Evolutionary conservation across 2,113 vertebrate genomes (phyloP).

Genomic region (Saguinus midas): DNA sequence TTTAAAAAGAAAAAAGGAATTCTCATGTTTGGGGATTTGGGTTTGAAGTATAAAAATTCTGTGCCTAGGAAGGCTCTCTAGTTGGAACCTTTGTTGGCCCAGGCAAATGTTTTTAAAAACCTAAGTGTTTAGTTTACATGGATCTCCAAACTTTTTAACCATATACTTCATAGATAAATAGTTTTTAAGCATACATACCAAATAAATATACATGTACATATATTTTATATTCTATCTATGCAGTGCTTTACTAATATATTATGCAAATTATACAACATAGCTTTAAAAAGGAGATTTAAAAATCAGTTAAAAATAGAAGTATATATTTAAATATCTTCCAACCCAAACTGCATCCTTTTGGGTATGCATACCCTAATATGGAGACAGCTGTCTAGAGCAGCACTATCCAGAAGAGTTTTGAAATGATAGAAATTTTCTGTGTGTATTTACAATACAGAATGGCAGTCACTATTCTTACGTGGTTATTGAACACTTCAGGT

Average conservation of each 20-base stretch:
- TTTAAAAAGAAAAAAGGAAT: slow-evolving; percentile 84
- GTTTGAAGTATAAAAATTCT: slow-evolving; percentile 69
- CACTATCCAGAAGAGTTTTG: neutral
- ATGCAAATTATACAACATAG: neutral
- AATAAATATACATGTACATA: neutral
- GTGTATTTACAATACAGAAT: neutral
- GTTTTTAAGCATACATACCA: neutral
- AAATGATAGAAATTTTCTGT: neutral
- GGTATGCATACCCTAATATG: neutral
- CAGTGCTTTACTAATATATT: neutral
- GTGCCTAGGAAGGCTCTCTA: slow-evolving; percentile 23
- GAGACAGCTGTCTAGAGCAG: neutral
- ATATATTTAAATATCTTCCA: neutral
- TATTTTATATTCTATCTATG: neutral
- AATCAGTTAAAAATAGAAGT: neutral
- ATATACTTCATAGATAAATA: neutral
- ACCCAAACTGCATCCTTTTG: neutral
- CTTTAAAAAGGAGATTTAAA: neutral
- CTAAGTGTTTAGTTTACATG: neutral
- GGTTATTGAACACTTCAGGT: neutral
- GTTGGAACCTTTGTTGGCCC: neutral
- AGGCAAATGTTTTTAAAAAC: slow-evolving; percentile 21
- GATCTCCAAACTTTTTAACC: neutral
- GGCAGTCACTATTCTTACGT: neutral
- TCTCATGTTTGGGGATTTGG: slow-evolving; percentile 78